Evolutionary conservation across 1,140 invertebrate genomes (phyloP), one percentile per base, ranked within the genome.

Genomic region (Drosophila azteca): DNA sequence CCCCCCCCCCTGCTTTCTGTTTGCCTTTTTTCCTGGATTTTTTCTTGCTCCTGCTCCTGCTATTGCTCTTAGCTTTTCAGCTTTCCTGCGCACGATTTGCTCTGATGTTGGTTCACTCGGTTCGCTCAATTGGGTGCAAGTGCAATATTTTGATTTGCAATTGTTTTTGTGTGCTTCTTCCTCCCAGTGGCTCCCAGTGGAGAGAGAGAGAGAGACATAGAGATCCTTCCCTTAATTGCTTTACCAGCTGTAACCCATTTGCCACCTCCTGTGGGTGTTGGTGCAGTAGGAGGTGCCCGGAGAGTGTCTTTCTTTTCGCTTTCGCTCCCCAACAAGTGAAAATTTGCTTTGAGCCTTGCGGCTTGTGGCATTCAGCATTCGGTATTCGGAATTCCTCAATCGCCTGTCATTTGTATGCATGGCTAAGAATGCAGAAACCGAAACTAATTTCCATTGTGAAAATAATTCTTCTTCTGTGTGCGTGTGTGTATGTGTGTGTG

Each of bases 81-180:
- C 54, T 65, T 66, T 51, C 59, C 83, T 73, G 61, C 61, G 79
- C 79, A 65, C 79, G 60, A 82, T 82, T 83, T 82, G 76, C 63
- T 83, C 75, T 70, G 64, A 17, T 79, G 60, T 65, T 65, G 61
- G 46, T 64, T 70, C 65, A 60, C 71, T 80, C 70, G 60, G 31
- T 79, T 39, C 65, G 66, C 61, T 72, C 61, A 80, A 81, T 80
- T 80, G 77, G 75, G 52, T 71, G 77, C 70, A 82, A 82, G 79
- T 82, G 79, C 79, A 83, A 82, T 79, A 83, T 82, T 82, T 82
- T 82, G 79, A 82, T 82, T 82, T 75, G 69, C 79, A 82, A 83
- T 83, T 82, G 69, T 66, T 77, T 77, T 79, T 39, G 35, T 39
- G 35, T 39, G 31, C 9, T 3, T 55, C 22, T 22, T 5, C 50